Evolutionary conservation across 2,797 vertebrate species (phyloP), one percentile per base, ranked within the genome.

Genomic region (Oreonectes daqikongensis): DNA sequence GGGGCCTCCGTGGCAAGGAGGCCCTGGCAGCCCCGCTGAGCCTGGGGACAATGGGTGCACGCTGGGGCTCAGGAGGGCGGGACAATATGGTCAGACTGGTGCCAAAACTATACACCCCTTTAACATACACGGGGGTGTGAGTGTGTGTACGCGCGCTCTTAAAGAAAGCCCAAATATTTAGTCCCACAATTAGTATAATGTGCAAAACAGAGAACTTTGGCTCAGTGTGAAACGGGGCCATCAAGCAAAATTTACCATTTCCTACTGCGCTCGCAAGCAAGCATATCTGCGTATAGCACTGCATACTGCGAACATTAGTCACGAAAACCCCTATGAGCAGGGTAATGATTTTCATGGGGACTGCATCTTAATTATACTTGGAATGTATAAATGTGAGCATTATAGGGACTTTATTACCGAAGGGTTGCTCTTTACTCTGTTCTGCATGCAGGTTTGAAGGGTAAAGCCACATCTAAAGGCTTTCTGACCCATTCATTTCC

Each of bases 401-500:
- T 67, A 71, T 74, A 68, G 72, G 53, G 69, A 66, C 59, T 5
- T 17, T 46, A 40, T 69, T 24, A 59, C 65, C 52, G 11, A 60
- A 69, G 38, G 11, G 76, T 70, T 64, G 46, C 35, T 64, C 22
- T 52, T 26, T 64, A 22, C 59, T 28, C 66, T 10, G 18, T 52
- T 50, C 26, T 5, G 59, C 63, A 40, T 6, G 52, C 44, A 35
- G 69, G 50, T 63, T 78, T 77, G 22, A 17, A 65, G 65, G 71
- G 40, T n/a, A n/a, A n/a, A n/a, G n/a, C n/a, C n/a, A 35, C 61
- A 72, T 80, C 72, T 46, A 53, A 76, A 75, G 79, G 50, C 44
- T 61, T 60, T 26, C 72, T 68, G 55, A 75, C 84, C 86, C 88
- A 90, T 94, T 93, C 91, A 93, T 92, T 93, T 92, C 94, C 92